phyloP scores from a whole-genome alignment of 1,140 invertebrate genomes.

The Meloidogyne exigua region DNA sequence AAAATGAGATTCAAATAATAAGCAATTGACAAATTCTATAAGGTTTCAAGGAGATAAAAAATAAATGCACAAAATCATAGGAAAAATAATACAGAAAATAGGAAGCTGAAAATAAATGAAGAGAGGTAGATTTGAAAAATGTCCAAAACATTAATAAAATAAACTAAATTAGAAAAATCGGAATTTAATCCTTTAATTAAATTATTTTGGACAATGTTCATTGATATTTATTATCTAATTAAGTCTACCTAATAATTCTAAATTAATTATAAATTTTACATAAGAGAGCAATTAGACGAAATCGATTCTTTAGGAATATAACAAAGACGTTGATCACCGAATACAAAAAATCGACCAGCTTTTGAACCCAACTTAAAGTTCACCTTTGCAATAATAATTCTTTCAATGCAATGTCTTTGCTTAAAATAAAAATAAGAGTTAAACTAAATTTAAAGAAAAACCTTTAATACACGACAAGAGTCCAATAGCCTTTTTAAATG shows the following conservation, averaged over 20 bases:
- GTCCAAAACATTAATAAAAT: no score
- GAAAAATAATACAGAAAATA: no score
- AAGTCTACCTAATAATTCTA: not conserved
- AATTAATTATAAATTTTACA: not conserved
- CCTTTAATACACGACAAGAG: slow-evolving; percentile 53
- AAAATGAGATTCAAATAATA: not conserved
- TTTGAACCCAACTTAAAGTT: slow-evolving; percentile 47
- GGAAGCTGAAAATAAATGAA: no score
- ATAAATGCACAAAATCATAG: not conserved
- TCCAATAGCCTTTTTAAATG: slow-evolving; percentile 60
- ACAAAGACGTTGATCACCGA: slow-evolving; percentile 56
- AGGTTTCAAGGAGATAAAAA: not conserved
- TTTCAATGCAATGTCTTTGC: slow-evolving; percentile 56
- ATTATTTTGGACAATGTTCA: not conserved
- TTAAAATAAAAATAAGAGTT: slow-evolving; percentile 41
- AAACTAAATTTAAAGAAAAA: slow-evolving; percentile 10
- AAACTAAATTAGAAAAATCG: not conserved
- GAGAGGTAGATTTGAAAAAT: no score
- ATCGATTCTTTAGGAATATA: slow-evolving; percentile 61
- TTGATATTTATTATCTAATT: not conserved
- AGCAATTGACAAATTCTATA: not conserved
- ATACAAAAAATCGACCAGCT: slow-evolving; percentile 59
- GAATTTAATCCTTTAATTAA: not conserved
- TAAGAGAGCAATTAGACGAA: slow-evolving; percentile 10
- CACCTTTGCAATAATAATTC: slow-evolving; percentile 61